Conservation (phyloP, 2,888 invertebrate genomes). For the Mechanitis messenoides region DNA sequence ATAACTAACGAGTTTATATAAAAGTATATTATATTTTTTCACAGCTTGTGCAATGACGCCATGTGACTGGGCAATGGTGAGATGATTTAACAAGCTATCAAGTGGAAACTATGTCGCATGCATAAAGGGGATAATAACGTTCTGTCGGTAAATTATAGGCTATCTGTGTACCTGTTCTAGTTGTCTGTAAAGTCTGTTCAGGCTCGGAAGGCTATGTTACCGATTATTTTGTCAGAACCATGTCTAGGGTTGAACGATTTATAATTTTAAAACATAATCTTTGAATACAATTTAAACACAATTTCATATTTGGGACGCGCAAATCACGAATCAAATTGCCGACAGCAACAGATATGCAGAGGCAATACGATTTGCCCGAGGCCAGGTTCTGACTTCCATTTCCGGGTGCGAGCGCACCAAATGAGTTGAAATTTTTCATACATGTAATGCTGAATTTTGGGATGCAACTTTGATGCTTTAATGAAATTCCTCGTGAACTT, state of each 20-base stretch:
- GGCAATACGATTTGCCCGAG: slow-evolving; percentile 12
- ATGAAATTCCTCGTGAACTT: slow-evolving; percentile 1
- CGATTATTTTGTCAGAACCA: no score
- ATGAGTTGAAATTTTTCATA: slow-evolving; percentile 4
- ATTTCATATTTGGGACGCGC: slow-evolving; percentile 4
- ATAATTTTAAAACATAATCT: background rate
- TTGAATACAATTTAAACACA: background rate
- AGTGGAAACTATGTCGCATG: slow-evolving; percentile 30
- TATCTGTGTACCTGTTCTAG: background rate
- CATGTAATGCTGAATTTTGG: background rate
- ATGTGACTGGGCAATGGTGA: slow-evolving; percentile 27
- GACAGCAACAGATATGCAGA: slow-evolving; percentile 4
- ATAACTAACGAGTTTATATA: background rate
- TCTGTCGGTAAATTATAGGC: background rate
- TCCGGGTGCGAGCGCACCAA: slow-evolving; percentile 16
- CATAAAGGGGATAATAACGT: slow-evolving; percentile 15
- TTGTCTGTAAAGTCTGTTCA: no score
- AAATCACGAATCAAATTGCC: slow-evolving; percentile 6
- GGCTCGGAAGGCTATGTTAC: no score
- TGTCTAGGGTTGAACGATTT: background rate
- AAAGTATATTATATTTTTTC: background rate
- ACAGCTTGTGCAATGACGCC: slow-evolving; percentile 5
- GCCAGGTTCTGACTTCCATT: slow-evolving; percentile 26
- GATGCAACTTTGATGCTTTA: slow-evolving; percentile 5
- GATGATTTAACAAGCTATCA: slow-evolving; percentile 30